phyloP scores from a whole-genome alignment of 2,113 vertebrate species.

The Saccopteryx leptura region DNA sequence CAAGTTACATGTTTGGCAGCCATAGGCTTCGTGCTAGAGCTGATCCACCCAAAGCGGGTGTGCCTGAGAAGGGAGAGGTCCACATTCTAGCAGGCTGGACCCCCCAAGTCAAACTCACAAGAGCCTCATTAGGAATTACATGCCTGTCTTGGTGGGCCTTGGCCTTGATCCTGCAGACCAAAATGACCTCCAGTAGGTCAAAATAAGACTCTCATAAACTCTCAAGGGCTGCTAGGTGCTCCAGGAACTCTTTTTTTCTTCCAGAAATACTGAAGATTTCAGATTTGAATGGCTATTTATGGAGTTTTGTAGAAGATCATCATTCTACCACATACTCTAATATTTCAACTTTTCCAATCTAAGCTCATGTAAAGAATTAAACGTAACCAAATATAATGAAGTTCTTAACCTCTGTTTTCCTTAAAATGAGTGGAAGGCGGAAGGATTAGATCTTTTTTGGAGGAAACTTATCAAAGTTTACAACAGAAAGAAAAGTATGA shows the following conservation, averaged over 20 bases:
- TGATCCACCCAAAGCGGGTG: slow-evolving; percentile 72
- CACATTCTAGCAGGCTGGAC: slow-evolving; percentile 59
- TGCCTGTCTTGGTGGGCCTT: slow-evolving; percentile 76
- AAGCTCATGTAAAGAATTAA: slow-evolving; percentile 57
- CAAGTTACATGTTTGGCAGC: slow-evolving; percentile 79
- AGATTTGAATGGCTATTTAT: neutral
- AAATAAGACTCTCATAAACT: neutral
- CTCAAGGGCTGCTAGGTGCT: neutral
- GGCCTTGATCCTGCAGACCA: slow-evolving; percentile 57
- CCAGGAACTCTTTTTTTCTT: neutral
- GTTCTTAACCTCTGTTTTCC: slow-evolving; percentile 72
- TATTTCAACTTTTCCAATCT: slow-evolving; percentile 50
- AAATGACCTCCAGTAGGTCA: slow-evolving; percentile 77
- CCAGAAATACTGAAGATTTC: slow-evolving; percentile 44
- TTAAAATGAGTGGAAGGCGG: slow-evolving; percentile 60
- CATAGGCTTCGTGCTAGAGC: slow-evolving; percentile 60
- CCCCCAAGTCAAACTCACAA: slow-evolving; percentile 68
- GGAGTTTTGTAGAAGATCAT: slow-evolving; percentile 7
- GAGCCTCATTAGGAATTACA: slow-evolving; percentile 74
- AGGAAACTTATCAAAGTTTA: slow-evolving; percentile 57
- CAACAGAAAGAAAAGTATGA: slow-evolving; percentile 46
- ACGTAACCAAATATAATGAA: slow-evolving; percentile 55
- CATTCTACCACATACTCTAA: slow-evolving; percentile 50
- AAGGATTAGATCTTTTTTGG: slow-evolving; percentile 63
- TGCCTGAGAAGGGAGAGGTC: slow-evolving; percentile 67